Evolutionary conservation across 2,888 invertebrate genomes (phyloP).

Genomic region (Dolomedes plantarius): DNA sequence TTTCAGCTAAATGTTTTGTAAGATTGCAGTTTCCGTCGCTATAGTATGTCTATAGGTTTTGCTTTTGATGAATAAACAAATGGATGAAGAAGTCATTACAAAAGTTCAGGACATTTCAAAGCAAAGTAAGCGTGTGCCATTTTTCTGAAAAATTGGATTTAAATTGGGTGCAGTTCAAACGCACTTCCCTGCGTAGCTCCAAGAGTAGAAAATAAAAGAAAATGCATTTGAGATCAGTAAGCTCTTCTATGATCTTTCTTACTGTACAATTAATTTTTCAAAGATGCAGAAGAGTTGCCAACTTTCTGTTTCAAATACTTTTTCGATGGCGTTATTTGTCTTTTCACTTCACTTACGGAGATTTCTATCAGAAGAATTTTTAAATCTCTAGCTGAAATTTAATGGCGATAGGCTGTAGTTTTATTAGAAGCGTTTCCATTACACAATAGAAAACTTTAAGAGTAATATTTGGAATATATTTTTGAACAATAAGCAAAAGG

Average conservation of each 20-base stretch:
- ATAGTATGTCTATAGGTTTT: conserved; percentile 2
- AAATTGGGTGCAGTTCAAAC: conserved; percentile 14
- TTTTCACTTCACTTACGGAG: not conserved
- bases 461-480: too few species aligned
- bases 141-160: conserved; percentile 43
- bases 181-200: not conserved
- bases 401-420: not conserved
- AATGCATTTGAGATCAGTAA: not conserved
- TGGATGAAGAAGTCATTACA: conserved; percentile 46
- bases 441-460: too few species aligned
- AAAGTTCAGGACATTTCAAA: not conserved
- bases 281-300: not conserved
- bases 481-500: too few species aligned
- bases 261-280: not conserved
- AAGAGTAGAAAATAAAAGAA: not conserved
- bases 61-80: conserved; percentile 53
- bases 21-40: not conserved
- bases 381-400: not conserved
- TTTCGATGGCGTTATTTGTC: not conserved
- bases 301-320: not conserved
- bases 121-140: not conserved
- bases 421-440: not conserved
- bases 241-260: not conserved
- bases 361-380: not conserved
- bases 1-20: conserved; percentile 25